phyloP scores from a whole-genome alignment of 2,113 vertebrate species.

The Ciconia maguari region DNA sequence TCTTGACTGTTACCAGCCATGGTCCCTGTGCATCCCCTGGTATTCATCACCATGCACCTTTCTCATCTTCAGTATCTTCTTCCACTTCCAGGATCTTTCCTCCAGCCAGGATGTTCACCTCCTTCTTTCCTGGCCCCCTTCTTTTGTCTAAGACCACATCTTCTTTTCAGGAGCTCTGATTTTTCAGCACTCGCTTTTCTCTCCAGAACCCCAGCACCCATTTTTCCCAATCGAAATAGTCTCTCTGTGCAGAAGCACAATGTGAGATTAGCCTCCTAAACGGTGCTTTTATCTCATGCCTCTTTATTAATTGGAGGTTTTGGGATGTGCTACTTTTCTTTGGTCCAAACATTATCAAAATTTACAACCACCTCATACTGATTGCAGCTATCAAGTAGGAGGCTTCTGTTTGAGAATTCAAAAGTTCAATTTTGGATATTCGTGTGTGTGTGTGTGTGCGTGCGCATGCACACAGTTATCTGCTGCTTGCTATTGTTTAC shows the following conservation, averaged over 20 bases:
- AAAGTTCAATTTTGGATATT: background rate
- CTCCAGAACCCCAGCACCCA: background rate
- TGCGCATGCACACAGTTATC: background rate
- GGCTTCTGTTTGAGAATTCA: background rate
- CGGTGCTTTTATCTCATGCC: background rate
- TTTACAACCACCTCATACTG: background rate
- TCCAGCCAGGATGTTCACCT: background rate
- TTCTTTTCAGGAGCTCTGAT: background rate
- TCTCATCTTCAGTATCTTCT: background rate
- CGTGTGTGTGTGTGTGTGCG: accelerated
- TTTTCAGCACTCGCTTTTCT: background rate
- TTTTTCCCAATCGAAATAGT: background rate
- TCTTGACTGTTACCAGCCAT: background rate
- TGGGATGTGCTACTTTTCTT: background rate
- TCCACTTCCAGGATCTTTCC: background rate
- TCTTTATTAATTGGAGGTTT: background rate
- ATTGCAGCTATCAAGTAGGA: background rate
- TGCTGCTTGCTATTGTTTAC: background rate
- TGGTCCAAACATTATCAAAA: background rate
- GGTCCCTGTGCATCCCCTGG: accelerated
- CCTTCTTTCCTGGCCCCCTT: background rate
- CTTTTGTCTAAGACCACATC: background rate
- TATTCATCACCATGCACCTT: background rate
- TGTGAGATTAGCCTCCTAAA: background rate
- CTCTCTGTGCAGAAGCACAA: background rate